Evolutionary conservation across 2,888 invertebrate genomes (phyloP).

Genomic region (Drosophila bunnanda): DNA sequence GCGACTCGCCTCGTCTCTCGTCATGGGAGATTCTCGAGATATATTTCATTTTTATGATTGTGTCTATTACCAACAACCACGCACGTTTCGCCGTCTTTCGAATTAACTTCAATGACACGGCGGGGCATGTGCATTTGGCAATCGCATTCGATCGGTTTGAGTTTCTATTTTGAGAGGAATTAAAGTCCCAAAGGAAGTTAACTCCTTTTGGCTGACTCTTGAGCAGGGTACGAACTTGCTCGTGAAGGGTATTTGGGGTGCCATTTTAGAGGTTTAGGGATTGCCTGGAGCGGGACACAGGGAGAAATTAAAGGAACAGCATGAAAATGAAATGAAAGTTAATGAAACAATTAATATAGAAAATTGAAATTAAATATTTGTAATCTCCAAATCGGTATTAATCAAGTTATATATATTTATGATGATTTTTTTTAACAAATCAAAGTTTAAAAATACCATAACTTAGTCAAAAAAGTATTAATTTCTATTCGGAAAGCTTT

Average conservation of each 20-base stretch:
- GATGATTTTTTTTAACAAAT: not conserved
- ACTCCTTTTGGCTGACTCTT: not conserved
- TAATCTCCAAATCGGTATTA: no score
- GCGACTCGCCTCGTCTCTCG: slow-evolving; percentile 59
- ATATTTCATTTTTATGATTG: slow-evolving; percentile 81
- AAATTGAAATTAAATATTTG: not conserved
- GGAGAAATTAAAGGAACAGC: not conserved
- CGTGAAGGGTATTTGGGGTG: slow-evolving; percentile 23
- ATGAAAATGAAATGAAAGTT: not conserved
- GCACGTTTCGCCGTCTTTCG: slow-evolving; percentile 70
- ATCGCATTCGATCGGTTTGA: slow-evolving; percentile 16
- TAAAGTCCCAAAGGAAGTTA: slow-evolving; percentile 1
- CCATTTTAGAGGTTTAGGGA: not conserved
- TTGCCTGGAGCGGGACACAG: not conserved
- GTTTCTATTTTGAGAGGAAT: not conserved
- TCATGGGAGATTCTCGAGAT: slow-evolving; percentile 79
- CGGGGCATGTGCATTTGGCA: slow-evolving; percentile 34
- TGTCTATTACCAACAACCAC: slow-evolving; percentile 80
- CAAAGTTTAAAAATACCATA: not conserved
- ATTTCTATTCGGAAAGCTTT: no score
- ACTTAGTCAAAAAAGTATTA: not conserved
- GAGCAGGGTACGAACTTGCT: not conserved
- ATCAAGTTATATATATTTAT: no score
- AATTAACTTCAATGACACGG: slow-evolving; percentile 31
- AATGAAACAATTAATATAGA: not conserved